Conservation (phyloP, 2,113 vertebrate species). For the Oreotrochilus melanogaster region DNA sequence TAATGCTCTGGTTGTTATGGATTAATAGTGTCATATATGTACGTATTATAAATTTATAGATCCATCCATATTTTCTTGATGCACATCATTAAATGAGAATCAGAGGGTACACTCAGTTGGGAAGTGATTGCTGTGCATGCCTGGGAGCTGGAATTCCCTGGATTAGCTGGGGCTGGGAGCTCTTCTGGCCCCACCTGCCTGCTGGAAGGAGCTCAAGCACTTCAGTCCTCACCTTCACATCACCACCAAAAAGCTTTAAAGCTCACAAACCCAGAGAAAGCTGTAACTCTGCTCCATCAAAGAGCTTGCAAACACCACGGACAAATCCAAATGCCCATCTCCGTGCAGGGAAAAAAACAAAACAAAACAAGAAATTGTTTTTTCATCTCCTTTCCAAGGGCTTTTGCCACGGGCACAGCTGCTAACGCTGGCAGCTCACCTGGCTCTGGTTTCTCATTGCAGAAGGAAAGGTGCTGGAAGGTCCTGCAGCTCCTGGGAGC, state of each 20-base stretch:
- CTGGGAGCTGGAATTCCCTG: rapidly evolving
- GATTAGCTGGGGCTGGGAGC: rapidly evolving
- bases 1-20: neutral
- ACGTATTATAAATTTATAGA: neutral
- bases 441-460: rapidly evolving
- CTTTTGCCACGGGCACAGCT: rapidly evolving
- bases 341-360: rapidly evolving
- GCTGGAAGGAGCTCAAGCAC: neutral
- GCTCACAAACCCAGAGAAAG: neutral
- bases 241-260: rapidly evolving
- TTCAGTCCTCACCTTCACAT: neutral
- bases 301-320: rapidly evolving
- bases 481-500: neutral
- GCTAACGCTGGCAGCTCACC: rapidly evolving
- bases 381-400: neutral
- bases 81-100: neutral
- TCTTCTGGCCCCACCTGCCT: neutral
- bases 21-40: neutral
- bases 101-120: neutral
- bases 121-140: neutral
- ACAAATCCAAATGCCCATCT: rapidly evolving
- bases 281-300: rapidly evolving
- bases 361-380: rapidly evolving
- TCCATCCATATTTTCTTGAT: neutral
- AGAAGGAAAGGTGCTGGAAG: neutral